Percentiles rank a stretch among this genome's conserved stretches.
phyloP scores from a whole-genome alignment of 64 coral and sea anemone species.

The Montipora capricornis region DNA sequence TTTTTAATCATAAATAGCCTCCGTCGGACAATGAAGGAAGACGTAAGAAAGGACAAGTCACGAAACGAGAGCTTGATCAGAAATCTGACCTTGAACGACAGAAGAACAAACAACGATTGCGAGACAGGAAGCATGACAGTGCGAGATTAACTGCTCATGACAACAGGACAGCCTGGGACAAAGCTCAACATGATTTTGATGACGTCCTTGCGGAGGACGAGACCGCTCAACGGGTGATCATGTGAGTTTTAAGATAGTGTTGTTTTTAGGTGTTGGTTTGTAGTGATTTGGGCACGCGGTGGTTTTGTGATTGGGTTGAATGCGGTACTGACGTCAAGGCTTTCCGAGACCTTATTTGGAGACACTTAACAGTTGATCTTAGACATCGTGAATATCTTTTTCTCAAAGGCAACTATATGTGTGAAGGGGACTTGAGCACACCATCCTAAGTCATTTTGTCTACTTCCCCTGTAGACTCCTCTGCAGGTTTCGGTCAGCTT shows the following conservation, averaged over 20 bases:
- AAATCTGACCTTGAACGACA: slow-evolving; percentile 93
- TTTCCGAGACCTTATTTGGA: too few species aligned
- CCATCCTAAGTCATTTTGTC: too few species aligned
- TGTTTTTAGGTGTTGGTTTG: not conserved
- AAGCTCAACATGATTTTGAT: slow-evolving; percentile 81
- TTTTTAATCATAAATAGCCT: not conserved
- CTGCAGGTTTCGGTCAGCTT: too few species aligned
- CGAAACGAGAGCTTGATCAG: slow-evolving; percentile 80
- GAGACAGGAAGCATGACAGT: slow-evolving; percentile 61
- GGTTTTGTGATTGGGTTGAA: not conserved
- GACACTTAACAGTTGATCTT: too few species aligned
- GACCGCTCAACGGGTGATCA: slow-evolving; percentile 35
- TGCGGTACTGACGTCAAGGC: too few species aligned
- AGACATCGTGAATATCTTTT: too few species aligned
- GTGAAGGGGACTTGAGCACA: too few species aligned
- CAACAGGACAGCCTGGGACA: slow-evolving; percentile 87
- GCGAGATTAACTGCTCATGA: slow-evolving; percentile 3
- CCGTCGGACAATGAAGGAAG: slow-evolving; percentile 41
- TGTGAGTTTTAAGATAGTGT: not conserved
- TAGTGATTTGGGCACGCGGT: not conserved
- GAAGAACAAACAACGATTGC: slow-evolving; percentile 91
- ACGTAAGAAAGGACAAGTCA: slow-evolving; percentile 61
- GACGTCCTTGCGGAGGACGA: slow-evolving; percentile 65
- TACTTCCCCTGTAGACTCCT: too few species aligned
- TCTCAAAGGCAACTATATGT: too few species aligned